Base-by-base conservation (phyloP, 2,888 invertebrate genomes). In the Hyposoter didymator region DNA sequence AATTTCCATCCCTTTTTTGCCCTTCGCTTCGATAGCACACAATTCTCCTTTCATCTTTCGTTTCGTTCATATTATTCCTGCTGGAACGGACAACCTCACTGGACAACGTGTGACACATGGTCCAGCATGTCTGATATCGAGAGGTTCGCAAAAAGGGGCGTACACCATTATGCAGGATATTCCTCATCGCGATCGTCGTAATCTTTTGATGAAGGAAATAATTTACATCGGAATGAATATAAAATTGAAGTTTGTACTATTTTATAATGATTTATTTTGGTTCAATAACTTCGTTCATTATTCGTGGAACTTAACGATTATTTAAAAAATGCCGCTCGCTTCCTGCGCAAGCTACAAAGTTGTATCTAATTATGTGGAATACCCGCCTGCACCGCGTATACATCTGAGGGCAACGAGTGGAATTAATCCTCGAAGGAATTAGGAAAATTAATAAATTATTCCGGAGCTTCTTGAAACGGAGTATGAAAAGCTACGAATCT, bases 61-160 rank as follows among this genome's bases (percentile, higher is more conserved):
- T 81, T 89, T 89, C 89, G 90, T 90, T 92, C 91, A 92, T 93
- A 92, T 92, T 93, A 93, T 92, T 91, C 92, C 90, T 76, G 52
- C 66, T 89, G 90, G 89, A 90, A 91, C 89, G 90, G 91, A 92
- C 93, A 90, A 79, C 43, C 83, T 78, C 78, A 62, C 52, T 52
- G 89, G 90, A 90, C 89, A 90, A 89, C 90, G 90, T 43, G 80
- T 47, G 83, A 80, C 69, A 91, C 89, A 90, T 80, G 91, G 90
- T 91, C 91, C 91, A 90, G 92, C 92, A 91, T 90, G 90, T 89
- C 90, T 88, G 89, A 84, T 86, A 84, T 84, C 80, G 85, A 85
- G 75, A 73, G 47, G 79, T 73, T 49, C 59, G 64, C 32, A 72
- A 73, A 72, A 76, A 28, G 66, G 76, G 76, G 32, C 70, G 59